Evolutionary conservation across 1,140 invertebrate genomes (phyloP).

Genomic region (Zaprionus ghesquierei): DNA sequence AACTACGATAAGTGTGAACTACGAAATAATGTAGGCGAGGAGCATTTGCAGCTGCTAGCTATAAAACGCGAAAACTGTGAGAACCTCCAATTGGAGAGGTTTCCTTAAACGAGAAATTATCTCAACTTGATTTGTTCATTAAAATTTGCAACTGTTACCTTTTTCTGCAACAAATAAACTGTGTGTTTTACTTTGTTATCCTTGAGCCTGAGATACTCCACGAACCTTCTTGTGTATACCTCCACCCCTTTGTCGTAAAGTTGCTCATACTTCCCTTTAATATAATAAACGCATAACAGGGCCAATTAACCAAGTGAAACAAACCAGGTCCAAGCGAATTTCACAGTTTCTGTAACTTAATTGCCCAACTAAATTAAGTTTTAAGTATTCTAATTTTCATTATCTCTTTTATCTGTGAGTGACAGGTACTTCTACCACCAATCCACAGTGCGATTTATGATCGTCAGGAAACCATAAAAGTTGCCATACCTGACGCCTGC

Average conservation of each 20-base stretch:
- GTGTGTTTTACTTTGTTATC: no score
- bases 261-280: no score
- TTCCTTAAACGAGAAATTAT: neutral
- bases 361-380: neutral
- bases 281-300: no score
- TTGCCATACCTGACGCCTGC: neutral
- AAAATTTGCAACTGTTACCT: no score
- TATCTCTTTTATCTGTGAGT: neutral
- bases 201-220: no score
- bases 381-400: neutral
- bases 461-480: neutral
- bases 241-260: no score
- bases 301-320: neutral
- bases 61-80: conserved; percentile 1
- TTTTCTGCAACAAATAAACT: no score
- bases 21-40: conserved; percentile 1
- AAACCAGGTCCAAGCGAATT: neutral
- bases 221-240: no score
- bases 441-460: neutral
- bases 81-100: neutral
- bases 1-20: conserved; percentile 9
- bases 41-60: neutral
- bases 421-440: neutral
- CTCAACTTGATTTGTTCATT: neutral
- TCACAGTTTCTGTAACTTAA: neutral